These are phyloP conservation scores for Mesembrinibis cayennensis DNA, from an alignment of 2,113 vertebrate genomes.

Conservation along the genomic window DNA sequence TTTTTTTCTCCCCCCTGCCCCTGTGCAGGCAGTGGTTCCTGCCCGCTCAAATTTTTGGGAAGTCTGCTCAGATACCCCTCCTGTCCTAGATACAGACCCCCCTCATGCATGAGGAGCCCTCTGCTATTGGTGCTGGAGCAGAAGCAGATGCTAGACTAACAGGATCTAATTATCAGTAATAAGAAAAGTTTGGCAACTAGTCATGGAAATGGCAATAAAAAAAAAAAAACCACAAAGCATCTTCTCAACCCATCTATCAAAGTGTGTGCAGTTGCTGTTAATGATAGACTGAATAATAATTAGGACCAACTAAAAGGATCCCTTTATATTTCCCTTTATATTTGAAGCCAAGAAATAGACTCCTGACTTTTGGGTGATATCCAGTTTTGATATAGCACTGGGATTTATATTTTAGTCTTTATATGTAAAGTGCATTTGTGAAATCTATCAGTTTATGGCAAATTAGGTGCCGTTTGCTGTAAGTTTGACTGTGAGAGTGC, in stretches of 20 bases:
- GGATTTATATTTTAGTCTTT: background rate
- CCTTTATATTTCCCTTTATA: background rate
- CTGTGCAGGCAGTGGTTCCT: background rate
- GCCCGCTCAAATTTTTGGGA: background rate
- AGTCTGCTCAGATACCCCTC: background rate
- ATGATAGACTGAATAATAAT: conserved; percentile 29
- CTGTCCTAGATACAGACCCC: background rate
- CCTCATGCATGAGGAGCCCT: background rate
- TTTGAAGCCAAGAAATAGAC: background rate
- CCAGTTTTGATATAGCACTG: background rate
- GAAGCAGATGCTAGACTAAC: background rate
- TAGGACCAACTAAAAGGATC: background rate
- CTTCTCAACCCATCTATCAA: conserved; percentile 2
- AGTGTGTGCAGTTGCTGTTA: background rate
- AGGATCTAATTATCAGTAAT: conserved; percentile 10
- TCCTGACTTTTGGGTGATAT: background rate
- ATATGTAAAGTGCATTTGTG: background rate
- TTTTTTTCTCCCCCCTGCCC: too few species aligned
- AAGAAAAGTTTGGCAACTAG: conserved; percentile 51
- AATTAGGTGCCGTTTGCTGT: background rate
- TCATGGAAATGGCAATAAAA: background rate
- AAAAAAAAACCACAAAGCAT: background rate
- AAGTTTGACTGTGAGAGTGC: background rate
- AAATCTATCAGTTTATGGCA: background rate
- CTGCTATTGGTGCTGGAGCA: background rate